Base-by-base conservation (phyloP, 2,797 vertebrate species). In the Natrix natrix region DNA sequence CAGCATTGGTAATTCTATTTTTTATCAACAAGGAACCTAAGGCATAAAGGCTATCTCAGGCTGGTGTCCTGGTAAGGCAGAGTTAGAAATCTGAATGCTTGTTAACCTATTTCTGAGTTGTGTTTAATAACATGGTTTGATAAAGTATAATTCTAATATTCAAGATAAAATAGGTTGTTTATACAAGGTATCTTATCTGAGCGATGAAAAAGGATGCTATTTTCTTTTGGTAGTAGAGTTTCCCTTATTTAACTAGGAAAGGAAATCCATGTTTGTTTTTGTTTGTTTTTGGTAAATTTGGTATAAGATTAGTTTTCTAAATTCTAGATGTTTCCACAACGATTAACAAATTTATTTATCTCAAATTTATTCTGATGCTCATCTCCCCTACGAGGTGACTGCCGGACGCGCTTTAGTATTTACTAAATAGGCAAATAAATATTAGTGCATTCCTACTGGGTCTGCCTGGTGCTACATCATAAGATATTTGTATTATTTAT, bases 11-110 rank as follows among this genome's bases (percentile, higher is more conserved):
- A n/a, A n/a, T n/a, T n/a, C n/a, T n/a, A n/a, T n/a, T n/a, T n/a
- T n/a, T n/a, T n/a, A n/a, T n/a, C n/a, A n/a, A n/a, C n/a, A n/a
- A n/a, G n/a, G n/a, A n/a, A 93, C 59, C 61, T 60, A 86, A 16
- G 20, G 60, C 86, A 94, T n/a, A 92, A 93, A 94, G 93, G 54
- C 91, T 93, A 93, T 93, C 22, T 5, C 78, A 91, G n/a, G 86
- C 60, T 94, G 0, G 94, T 95, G 37, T 95, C 92, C 95, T 32
- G 59, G 32, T n/a, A n/a, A 89, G 52, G 11, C 26, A 91, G 63
- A 87, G n/a, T n/a, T 91, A 43, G n/a, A 90, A 88, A 93, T 91
- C 32, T 0, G 0, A n/a, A 61, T 43, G 5, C 87, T 94, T 93
- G 91, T 92, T n/a, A n/a, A 94, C 57, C 83, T 92, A 90, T 57